Evolutionary conservation across 2,888 invertebrate species (phyloP).

Genomic region (Rosalia funebris): DNA sequence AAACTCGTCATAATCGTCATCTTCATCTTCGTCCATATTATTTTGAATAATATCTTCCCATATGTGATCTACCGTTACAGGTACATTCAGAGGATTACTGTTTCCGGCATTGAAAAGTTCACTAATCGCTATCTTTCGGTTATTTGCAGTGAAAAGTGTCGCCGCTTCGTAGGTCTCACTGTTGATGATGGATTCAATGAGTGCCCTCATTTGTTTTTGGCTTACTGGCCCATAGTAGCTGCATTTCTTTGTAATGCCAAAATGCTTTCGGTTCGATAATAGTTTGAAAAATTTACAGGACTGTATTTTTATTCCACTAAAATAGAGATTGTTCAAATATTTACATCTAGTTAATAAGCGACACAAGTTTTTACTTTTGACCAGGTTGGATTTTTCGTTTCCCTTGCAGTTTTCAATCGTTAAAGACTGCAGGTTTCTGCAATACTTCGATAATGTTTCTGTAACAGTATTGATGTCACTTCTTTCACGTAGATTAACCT

Average conservation of each 20-base stretch:
- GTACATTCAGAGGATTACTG: conserved; percentile 2
- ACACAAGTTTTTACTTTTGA: conserved; percentile 42
- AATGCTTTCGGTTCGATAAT: conserved; percentile 21
- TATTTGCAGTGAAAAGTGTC: conserved; percentile 27
- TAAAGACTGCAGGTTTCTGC: conserved; percentile 38
- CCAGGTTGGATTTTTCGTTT: conserved; percentile 17
- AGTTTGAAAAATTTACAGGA: conserved; percentile 16
- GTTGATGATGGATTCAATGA: conserved; percentile 40
- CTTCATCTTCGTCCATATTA: conserved; percentile 1
- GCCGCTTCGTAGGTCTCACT: conserved; percentile 39
- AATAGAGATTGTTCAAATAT: conserved; percentile 37
- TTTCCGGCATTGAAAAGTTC: background rate
- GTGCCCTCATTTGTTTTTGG: conserved; percentile 43
- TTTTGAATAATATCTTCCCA: conserved; percentile 15
- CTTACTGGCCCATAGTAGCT: conserved; percentile 42
- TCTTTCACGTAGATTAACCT: conserved; percentile 37
- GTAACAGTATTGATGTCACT: conserved; percentile 42
- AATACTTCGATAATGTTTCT: conserved; percentile 35
- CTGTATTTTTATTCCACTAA: conserved; percentile 16
- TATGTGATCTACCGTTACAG: conserved; percentile 10
- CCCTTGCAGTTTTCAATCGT: conserved; percentile 43
- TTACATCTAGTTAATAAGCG: conserved; percentile 42
- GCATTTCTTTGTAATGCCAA: conserved; percentile 27
- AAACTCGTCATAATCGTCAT: background rate
- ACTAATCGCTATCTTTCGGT: conserved; percentile 14